Conservation (phyloP, 2,797 vertebrate species). For the Triplophysa yarkandensis region DNA sequence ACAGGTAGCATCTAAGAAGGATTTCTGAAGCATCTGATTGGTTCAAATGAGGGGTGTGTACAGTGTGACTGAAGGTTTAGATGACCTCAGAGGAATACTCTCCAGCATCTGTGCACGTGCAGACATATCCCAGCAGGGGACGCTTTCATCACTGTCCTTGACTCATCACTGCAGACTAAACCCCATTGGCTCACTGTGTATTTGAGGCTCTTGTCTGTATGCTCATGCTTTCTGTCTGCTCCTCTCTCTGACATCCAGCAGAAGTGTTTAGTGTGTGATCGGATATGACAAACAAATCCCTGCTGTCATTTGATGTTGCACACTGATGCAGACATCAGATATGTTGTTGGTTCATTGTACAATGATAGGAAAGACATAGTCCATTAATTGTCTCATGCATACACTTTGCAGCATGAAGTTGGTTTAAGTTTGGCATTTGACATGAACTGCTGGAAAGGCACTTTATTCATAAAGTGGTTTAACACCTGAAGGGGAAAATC, state of each 20-base stretch:
- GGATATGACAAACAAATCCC: conserved; percentile 6
- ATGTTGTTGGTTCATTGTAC: conserved; percentile 1
- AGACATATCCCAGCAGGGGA: conserved; percentile 70
- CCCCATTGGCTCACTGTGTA: conserved; percentile 1
- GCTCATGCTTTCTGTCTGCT: neutral
- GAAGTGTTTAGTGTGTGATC: neutral
- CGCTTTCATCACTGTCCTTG: conserved; percentile 57
- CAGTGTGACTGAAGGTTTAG: too few relatives aligned
- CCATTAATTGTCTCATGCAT: conserved; percentile 11
- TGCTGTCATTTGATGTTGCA: neutral
- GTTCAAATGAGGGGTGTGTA: too few relatives aligned
- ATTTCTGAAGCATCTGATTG: too few relatives aligned
- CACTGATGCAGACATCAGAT: conserved; percentile 1
- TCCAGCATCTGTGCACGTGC: neutral
- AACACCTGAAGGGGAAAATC: conserved; percentile 33
- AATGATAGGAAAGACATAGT: neutral
- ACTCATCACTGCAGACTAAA: conserved; percentile 16
- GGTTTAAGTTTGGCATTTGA: conserved; percentile 24
- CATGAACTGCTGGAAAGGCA: neutral
- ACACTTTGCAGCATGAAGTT: conserved; percentile 9
- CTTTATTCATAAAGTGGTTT: conserved; percentile 7
- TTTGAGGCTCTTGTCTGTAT: conserved; percentile 6
- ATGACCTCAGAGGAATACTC: neutral
- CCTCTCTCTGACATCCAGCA: neutral
- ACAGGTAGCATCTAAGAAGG: too few relatives aligned